These are phyloP conservation scores for Oriolus oriolus DNA, from an alignment of 2,113 vertebrate species.

Conservation along the genomic window DNA sequence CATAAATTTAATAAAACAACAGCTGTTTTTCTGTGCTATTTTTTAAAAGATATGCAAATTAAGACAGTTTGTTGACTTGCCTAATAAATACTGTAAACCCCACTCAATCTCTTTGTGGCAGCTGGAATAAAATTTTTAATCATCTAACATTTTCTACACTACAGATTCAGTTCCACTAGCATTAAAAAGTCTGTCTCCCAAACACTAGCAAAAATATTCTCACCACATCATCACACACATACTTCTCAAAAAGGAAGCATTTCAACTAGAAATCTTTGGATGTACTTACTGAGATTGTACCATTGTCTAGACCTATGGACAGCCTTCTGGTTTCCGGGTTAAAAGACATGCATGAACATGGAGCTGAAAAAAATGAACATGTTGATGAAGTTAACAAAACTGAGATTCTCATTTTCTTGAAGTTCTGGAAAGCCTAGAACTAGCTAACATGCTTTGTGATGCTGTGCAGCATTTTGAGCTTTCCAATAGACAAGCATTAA, in stretches of 20 bases:
- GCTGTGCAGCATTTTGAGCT: neutral
- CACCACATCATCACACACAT: slow-evolving; percentile 36
- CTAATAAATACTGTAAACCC: neutral
- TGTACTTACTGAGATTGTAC: slow-evolving; percentile 91
- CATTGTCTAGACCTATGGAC: slow-evolving; percentile 94
- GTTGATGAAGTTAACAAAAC: slow-evolving; percentile 77
- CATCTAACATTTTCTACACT: neutral
- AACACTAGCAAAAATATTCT: slow-evolving; percentile 43
- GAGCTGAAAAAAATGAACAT: slow-evolving; percentile 85
- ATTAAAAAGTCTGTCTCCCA: slow-evolving; percentile 9
- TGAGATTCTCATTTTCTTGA: slow-evolving; percentile 24
- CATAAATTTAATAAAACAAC: neutral
- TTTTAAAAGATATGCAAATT: neutral
- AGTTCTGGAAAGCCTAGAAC: slow-evolving; percentile 51
- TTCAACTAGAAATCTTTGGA: slow-evolving; percentile 72
- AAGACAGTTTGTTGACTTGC: neutral
- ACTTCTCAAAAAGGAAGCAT: slow-evolving; percentile 62
- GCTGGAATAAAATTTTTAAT: neutral
- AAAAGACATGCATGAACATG: slow-evolving; percentile 96
- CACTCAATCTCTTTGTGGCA: neutral
- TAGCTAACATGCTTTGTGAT: slow-evolving; percentile 23
- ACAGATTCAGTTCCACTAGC: neutral
- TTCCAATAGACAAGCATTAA: neutral
- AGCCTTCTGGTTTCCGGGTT: slow-evolving; percentile 97
- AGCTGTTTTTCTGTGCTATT: neutral